These are phyloP conservation scores for Danio aesculapii DNA, from an alignment of 2,797 vertebrate species.

Conservation along the genomic window DNA sequence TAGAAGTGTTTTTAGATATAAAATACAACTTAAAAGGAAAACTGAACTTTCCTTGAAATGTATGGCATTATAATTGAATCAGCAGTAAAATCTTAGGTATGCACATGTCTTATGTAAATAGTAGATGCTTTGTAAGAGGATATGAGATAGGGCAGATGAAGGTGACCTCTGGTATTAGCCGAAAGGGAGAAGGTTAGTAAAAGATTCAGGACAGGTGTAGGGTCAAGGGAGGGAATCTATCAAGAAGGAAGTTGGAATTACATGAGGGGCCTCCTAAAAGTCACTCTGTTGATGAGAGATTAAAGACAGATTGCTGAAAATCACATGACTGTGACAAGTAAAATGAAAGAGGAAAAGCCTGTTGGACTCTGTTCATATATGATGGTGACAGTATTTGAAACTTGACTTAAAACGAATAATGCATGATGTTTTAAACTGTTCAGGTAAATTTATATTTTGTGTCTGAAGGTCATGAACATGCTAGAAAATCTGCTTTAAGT, in stretches of 20 bases:
- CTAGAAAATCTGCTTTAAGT: not conserved
- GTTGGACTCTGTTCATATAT: not conserved
- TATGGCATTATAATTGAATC: slow-evolving; percentile 56
- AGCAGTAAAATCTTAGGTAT: slow-evolving; percentile 63
- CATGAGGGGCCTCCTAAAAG: slow-evolving; percentile 18
- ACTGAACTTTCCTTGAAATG: not conserved
- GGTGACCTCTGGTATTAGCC: slow-evolving; percentile 48
- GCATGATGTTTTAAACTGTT: not conserved
- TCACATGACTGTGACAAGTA: not conserved
- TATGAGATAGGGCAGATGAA: slow-evolving; percentile 38
- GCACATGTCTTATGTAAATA: slow-evolving; percentile 55
- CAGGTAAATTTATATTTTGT: not conserved
- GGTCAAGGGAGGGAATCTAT: slow-evolving; percentile 50
- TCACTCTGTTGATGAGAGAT: slow-evolving; percentile 34
- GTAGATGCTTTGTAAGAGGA: slow-evolving; percentile 64
- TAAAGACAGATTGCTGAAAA: slow-evolving; percentile 35
- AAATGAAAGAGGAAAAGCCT: not conserved
- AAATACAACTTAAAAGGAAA: not conserved
- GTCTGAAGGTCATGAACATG: not conserved
- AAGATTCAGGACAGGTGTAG: slow-evolving; percentile 54
- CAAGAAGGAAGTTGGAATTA: slow-evolving; percentile 35
- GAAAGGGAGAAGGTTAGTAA: slow-evolving; percentile 43
- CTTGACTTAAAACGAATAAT: not conserved
- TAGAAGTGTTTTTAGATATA: not conserved
- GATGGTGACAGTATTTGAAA: not conserved